Conservation (phyloP, 2,113 vertebrate genomes). For the Phalacrocorax aristotelis region DNA sequence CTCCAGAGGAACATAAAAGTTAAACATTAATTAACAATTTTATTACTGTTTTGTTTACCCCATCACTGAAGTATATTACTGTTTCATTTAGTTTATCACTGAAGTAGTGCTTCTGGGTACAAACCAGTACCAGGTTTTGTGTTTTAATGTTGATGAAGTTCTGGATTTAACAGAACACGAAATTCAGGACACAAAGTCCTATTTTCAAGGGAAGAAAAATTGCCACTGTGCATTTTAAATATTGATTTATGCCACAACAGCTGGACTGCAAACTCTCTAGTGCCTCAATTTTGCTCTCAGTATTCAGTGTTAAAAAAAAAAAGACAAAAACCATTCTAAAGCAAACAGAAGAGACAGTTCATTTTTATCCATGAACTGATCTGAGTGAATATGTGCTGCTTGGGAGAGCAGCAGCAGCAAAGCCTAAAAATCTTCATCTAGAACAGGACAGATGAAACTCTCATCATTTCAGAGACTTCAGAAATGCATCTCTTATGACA, state of each 20-base stretch:
- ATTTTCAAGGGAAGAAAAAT: conserved; percentile 41
- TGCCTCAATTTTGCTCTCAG: conserved; percentile 34
- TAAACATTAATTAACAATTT: conserved; percentile 23
- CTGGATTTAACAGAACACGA: conserved; percentile 44
- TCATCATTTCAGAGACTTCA: background rate
- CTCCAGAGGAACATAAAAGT: background rate
- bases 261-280: conserved; percentile 9
- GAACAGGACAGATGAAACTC: background rate
- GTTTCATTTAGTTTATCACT: background rate
- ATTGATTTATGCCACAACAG: conserved; percentile 62
- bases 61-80: background rate
- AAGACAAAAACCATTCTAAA: conserved; percentile 5
- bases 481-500: background rate
- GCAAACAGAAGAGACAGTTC: conserved; percentile 14
- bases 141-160: background rate
- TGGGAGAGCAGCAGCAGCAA: background rate
- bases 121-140: conserved; percentile 1
- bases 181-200: conserved; percentile 6
- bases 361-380: conserved; percentile 46
- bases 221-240: conserved; percentile 47
- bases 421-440: background rate
- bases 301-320: conserved; percentile 6
- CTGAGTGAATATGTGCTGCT: background rate
- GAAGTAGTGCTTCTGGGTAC: background rate
- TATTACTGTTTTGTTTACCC: conserved; percentile 22